phyloP scores from a whole-genome alignment of 2,888 invertebrate genomes.

The Cyclophora punctaria region DNA sequence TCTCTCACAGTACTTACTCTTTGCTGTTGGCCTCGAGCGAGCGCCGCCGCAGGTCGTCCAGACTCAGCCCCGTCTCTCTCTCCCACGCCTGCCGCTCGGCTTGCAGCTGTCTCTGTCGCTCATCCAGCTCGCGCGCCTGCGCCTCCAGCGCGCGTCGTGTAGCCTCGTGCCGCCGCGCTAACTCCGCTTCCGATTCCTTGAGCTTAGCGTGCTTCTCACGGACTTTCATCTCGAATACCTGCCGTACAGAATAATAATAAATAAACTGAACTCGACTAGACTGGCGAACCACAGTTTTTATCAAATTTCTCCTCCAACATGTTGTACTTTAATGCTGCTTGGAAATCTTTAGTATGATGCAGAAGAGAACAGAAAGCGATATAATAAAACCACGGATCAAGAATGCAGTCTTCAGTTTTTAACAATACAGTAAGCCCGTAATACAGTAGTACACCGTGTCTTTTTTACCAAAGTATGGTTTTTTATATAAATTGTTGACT shows the following conservation, averaged over 20 bases:
- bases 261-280: too few species aligned
- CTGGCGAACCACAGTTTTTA: too few species aligned
- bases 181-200: constrained; percentile 95
- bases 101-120: constrained; percentile 88
- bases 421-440: too few species aligned
- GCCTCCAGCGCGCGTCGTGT: constrained; percentile 84
- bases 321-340: too few species aligned
- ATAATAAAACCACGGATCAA: too few species aligned
- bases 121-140: constrained; percentile 94
- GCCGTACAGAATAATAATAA: neutral
- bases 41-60: constrained; percentile 90
- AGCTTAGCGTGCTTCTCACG: constrained; percentile 96
- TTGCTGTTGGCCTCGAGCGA: constrained; percentile 93
- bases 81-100: constrained; percentile 93
- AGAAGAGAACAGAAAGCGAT: too few species aligned
- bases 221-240: constrained; percentile 98
- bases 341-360: too few species aligned
- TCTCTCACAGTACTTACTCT: constrained; percentile 76
- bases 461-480: neutral
- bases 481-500: constrained; percentile 3
- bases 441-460: too few species aligned
- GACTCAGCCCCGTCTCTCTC: constrained; percentile 89
- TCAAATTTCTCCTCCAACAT: too few species aligned
- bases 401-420: too few species aligned
- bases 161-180: constrained; percentile 91